Evolutionary conservation across 2,888 invertebrate genomes (phyloP), one percentile per base, ranked within the genome.

Genomic region (Catocala fraxini): DNA sequence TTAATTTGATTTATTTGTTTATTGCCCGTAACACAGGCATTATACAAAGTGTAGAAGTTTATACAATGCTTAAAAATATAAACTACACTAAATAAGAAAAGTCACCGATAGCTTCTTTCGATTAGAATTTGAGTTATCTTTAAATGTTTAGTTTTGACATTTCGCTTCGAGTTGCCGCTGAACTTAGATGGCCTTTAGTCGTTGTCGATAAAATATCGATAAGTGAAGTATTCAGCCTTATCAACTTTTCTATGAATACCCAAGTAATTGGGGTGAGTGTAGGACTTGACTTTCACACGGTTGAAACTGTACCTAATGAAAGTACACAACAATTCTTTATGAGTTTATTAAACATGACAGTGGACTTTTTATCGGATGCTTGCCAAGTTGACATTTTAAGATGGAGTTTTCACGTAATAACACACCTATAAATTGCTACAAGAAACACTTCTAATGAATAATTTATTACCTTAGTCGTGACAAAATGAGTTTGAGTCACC

Each of bases 201-300:
- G 57, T 64, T 66, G 67, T 81, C 79, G 81, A 84, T 80, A 58
- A 59, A 67, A 52, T 52, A 78, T 82, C 82, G 80, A 82, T 76
- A 76, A 58, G 25, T 53, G 56, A 63, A 54, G 12, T 34, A 70
- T 63, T 56, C 86, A 81, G 70, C 83, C 79, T 66, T 85, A 83
- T 83, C 83, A 84, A 84, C 74, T 84, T 83, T 85, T 83, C 86
- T 88, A 89, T 91, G 90, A 90, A 91, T 90, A 85, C 80, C 79
- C 71, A 85, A 84, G 82, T 88, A 89, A 89, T 90, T 88, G 87
- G 91, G 91, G 91, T 87, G 85, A 84, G 75, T 83, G 81, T 80
- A 83, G 85, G 86, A 85, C 86, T 81, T 75, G 68, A 91, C 91
- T 91, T 93, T 93, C 93, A 92, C 93, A 93, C 93, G 75, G 75